Conservation (phyloP, 1,140 invertebrate species). For the Bicyclus anynana region DNA sequence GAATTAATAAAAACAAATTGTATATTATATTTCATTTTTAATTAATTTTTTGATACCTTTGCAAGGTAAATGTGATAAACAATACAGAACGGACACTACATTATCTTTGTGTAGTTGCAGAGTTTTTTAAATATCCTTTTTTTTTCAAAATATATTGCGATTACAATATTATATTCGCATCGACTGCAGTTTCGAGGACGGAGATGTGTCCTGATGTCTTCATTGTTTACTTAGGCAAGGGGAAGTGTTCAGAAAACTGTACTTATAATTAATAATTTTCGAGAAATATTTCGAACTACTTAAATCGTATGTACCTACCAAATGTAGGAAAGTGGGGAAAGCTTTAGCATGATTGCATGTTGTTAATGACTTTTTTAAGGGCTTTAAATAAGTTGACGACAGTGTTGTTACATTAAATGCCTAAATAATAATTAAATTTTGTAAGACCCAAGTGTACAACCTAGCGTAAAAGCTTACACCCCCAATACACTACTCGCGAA, state of each 20-base stretch:
- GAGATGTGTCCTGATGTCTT: slow-evolving; percentile 59
- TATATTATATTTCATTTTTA: slow-evolving; percentile 51
- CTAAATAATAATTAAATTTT: no score
- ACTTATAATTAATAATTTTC: slow-evolving; percentile 66
- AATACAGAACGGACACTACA: slow-evolving; percentile 66
- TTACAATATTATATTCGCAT: slow-evolving; percentile 40
- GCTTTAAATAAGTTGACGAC: slow-evolving; percentile 39
- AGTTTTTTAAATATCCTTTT: slow-evolving; percentile 33
- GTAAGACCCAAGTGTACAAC: no score
- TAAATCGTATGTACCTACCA: slow-evolving; percentile 55
- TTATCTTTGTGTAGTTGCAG: slow-evolving; percentile 46
- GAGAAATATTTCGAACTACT: slow-evolving; percentile 63
- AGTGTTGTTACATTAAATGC: no score
- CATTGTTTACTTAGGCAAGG: slow-evolving; percentile 45
- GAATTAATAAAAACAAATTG: slow-evolving; percentile 33
- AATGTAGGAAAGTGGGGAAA: slow-evolving; percentile 59
- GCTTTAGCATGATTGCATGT: slow-evolving; percentile 68
- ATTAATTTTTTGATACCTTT: slow-evolving; percentile 69
- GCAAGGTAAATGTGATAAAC: slow-evolving; percentile 66
- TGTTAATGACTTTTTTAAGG: slow-evolving; percentile 38
- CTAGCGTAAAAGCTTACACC: no score
- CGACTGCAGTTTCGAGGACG: slow-evolving; percentile 60
- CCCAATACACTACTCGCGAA: no score
- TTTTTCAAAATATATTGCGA: slow-evolving; percentile 30
- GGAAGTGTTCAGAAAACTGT: slow-evolving; percentile 62